Evolutionary conservation across 2,888 invertebrate genomes (phyloP).

Genomic region (Malthinus flaveolus): DNA sequence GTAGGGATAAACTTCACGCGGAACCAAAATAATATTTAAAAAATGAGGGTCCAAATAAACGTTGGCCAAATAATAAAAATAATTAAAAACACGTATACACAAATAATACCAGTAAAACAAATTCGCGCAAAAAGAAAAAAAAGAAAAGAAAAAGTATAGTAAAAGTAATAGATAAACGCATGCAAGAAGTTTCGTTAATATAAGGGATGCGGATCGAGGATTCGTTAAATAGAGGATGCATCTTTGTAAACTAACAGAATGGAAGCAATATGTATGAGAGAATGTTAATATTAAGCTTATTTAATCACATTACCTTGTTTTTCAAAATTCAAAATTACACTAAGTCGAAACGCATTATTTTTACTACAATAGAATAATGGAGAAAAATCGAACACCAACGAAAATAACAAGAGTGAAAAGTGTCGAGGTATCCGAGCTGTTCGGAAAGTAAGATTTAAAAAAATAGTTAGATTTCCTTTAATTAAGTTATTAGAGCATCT

Average conservation of each 20-base stretch:
- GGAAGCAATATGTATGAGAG: conserved; percentile 45
- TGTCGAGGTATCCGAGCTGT: too few species aligned
- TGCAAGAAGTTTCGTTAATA: not conserved
- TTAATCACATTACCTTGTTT: conserved; percentile 24
- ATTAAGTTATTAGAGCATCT: not conserved
- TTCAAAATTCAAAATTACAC: not conserved
- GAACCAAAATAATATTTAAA: conserved; percentile 19
- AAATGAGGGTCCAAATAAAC: conserved; percentile 21
- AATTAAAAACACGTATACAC: conserved; percentile 17
- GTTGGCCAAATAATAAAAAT: conserved; percentile 16
- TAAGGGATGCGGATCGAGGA: not conserved
- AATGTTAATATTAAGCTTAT: conserved; percentile 19
- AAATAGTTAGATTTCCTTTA: too few species aligned
- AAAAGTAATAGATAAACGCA: not conserved
- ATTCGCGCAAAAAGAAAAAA: conserved; percentile 36
- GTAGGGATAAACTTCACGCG: conserved; percentile 32
- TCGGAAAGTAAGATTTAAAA: too few species aligned
- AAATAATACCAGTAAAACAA: conserved; percentile 50
- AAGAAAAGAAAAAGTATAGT: conserved; percentile 14
- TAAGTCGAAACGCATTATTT: conserved; percentile 3
- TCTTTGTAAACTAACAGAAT: conserved; percentile 45
- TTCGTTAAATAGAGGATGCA: conserved; percentile 39
- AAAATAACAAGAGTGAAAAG: not conserved
- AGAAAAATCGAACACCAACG: conserved; percentile 2
- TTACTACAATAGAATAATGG: not conserved